phyloP scores from a whole-genome alignment of 2,113 vertebrate species.

The Xenopus tropicalis region DNA sequence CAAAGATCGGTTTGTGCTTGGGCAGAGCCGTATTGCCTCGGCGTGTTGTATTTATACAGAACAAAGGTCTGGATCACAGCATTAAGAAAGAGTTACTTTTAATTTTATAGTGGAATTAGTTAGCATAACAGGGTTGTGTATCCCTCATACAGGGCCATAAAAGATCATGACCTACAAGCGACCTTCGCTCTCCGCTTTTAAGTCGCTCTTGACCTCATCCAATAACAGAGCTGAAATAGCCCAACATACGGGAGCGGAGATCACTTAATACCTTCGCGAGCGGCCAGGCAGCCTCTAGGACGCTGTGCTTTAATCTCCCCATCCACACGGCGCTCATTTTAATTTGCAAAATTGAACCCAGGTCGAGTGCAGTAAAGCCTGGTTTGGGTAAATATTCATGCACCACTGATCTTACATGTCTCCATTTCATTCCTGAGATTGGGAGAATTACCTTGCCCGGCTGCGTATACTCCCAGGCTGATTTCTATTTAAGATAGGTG shows the following conservation, averaged over 20 bases:
- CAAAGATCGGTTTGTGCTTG: too few species aligned
- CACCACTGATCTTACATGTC: conserved; percentile 71
- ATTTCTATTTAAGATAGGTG: conserved; percentile 75
- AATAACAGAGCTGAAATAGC: conserved; percentile 56
- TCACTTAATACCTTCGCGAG: conserved; percentile 61
- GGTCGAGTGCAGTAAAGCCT: conserved; percentile 75
- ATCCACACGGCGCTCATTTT: conserved; percentile 74
- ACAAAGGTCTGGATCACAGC: too few species aligned
- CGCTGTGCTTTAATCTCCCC: conserved; percentile 73
- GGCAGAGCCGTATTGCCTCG: too few species aligned
- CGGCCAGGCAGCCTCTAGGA: conserved; percentile 61
- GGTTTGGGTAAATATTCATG: conserved; percentile 76
- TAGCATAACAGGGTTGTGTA: not conserved
- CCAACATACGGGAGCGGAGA: conserved; percentile 58
- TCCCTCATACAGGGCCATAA: conserved; percentile 7
- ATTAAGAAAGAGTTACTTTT: too few species aligned
- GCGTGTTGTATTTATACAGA: too few species aligned
- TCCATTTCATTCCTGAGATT: conserved; percentile 72
- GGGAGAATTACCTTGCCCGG: conserved; percentile 74
- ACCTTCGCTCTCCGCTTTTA: conserved; percentile 50
- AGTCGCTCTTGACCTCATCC: conserved; percentile 59
- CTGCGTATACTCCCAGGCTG: conserved; percentile 75
- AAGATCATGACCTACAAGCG: conserved; percentile 52
- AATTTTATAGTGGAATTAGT: too few species aligned
- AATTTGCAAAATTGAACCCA: conserved; percentile 82